Evolutionary conservation across 2,113 vertebrate genomes (phyloP), one percentile per base, ranked within the genome.

Genomic region (Mus pahari): DNA sequence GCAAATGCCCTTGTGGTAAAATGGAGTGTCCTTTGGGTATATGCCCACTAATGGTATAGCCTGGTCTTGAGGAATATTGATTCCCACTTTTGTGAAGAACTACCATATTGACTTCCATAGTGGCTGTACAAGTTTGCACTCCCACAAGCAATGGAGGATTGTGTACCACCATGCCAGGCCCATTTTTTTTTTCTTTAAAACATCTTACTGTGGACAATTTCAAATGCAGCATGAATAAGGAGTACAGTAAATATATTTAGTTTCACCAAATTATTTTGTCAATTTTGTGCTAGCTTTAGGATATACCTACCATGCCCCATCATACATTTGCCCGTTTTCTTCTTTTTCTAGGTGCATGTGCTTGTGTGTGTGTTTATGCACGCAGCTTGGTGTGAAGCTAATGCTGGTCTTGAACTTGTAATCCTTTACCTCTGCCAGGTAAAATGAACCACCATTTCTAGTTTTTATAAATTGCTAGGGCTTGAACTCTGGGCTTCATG

Each of bases 141-240:
- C 20, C 33, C 19, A 81, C 33, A 48, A 36, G 28, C 48, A 78
- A 19, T 33, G 16, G 75, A 53, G 77, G 31, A 22, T 16, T 79
- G 7, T 79, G 33, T 5, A 55, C 1, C 19, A 55, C 17, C 77
- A 53, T 55, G 77, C 33, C 77, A 79, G 48, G 50, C 39, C 73
- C 16, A 68, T 91, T 92, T 84, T 89, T 19, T 89, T 64, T 83
- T 87, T 81, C 26, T 83, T 88, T 73, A 88, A 92, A 96, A 73
- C 39, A 42, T 87, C 19, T 42, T 86, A n/a, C 33, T 90, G 9
- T 82, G n/a, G 91, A 50, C 77, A 77, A 82, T 82, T 82, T 94
- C 20, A 89, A 42, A 74, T 33, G 84, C 24, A 22, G 66, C 31
- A 75, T 77, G 71, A 83, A 53, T 90, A 92, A 60, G 19, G 36